Evolutionary conservation across 2,797 vertebrate genomes (phyloP).

Genomic region (Aselliscus stoliczkanus): DNA sequence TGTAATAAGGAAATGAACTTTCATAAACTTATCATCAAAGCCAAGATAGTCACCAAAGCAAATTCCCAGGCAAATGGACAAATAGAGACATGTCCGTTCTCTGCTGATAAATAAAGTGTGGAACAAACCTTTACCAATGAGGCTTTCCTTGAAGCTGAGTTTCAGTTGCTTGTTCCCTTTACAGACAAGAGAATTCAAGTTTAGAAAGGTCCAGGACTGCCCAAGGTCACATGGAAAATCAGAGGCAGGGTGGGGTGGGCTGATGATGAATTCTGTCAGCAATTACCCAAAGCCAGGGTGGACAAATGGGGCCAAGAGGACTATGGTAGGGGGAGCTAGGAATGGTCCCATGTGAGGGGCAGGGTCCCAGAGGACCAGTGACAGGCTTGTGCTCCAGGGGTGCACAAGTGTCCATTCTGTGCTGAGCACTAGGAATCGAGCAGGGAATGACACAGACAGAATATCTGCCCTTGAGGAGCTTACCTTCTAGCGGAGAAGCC

Average conservation of each 20-base stretch:
- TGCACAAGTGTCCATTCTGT: not conserved
- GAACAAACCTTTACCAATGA: not conserved
- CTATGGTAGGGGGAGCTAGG: not conserved
- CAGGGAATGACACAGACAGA: not conserved
- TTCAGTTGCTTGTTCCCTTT: not conserved
- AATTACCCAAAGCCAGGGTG: not conserved
- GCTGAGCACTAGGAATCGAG: not conserved
- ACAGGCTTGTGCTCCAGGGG: not conserved
- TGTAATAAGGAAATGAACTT: not conserved
- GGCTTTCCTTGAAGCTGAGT: not conserved
- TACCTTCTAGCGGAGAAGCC: not conserved
- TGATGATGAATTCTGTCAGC: not conserved
- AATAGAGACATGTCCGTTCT: not conserved
- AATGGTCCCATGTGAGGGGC: too few relatives aligned
- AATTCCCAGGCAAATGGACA: not conserved
- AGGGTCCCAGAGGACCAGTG: not conserved
- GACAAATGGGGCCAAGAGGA: not conserved
- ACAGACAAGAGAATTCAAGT: not conserved
- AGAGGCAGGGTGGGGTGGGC: not conserved
- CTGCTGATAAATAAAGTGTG: accelerated
- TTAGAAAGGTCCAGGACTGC: not conserved
- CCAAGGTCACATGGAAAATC: not conserved
- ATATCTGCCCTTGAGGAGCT: not conserved
- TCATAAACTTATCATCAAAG: not conserved
- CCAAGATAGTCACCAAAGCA: not conserved